These are phyloP conservation scores for Selene dorsalis DNA, from an alignment of 2,797 vertebrate genomes.

Conservation along the genomic window DNA sequence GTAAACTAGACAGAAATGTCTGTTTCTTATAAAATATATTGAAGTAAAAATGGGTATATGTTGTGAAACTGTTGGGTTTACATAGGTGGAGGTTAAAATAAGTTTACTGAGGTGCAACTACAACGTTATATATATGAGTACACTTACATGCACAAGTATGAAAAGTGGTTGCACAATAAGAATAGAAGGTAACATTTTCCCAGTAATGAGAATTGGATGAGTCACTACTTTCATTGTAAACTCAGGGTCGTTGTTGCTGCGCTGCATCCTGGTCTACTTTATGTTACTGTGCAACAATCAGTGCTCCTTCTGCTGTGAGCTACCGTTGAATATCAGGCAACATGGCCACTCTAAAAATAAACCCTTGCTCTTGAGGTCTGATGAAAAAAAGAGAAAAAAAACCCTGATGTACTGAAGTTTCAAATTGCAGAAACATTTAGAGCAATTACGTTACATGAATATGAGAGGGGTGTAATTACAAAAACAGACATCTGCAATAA, in stretches of 20 bases:
- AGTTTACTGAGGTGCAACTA: not conserved
- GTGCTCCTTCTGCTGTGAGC: not conserved
- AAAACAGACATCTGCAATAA: not conserved
- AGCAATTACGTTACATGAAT: not conserved
- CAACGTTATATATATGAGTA: not conserved
- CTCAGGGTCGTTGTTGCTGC: not conserved
- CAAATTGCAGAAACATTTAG: not conserved
- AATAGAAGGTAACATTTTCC: not conserved
- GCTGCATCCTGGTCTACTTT: not conserved
- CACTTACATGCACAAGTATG: not conserved
- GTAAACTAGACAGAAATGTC: not conserved
- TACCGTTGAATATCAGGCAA: not conserved
- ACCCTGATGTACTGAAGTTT: not conserved
- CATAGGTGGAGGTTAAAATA: not conserved
- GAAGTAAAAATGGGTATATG: no score
- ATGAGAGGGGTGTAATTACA: not conserved
- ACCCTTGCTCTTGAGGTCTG: not conserved
- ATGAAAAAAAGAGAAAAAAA: not conserved
- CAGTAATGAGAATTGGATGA: not conserved
- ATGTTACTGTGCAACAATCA: not conserved
- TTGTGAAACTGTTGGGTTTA: no score
- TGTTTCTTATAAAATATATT: not conserved
- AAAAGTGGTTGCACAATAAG: not conserved
- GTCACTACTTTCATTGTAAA: not conserved
- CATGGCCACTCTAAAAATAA: not conserved